Evolutionary conservation across 1,140 invertebrate genomes (phyloP).

Genomic region (Drosophila parabipectinata): DNA sequence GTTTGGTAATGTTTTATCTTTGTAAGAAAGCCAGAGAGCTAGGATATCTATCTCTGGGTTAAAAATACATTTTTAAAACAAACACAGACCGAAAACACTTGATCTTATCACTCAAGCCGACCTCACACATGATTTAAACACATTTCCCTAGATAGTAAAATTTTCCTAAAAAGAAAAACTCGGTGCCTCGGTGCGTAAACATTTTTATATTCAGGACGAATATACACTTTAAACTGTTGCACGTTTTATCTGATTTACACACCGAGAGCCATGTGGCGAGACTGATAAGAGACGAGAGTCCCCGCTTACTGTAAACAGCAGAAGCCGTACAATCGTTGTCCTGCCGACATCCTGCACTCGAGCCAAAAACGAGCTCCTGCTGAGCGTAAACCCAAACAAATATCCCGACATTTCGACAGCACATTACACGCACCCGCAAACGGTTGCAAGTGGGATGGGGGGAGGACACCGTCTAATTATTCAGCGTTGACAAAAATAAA

Average conservation of each 20-base stretch:
- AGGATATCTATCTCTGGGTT: not conserved
- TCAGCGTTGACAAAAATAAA: conserved; percentile 69
- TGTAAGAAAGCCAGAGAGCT: no score
- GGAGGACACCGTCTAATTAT: conserved; percentile 54
- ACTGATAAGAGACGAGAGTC: not conserved
- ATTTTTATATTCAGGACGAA: not conserved
- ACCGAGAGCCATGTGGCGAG: not conserved
- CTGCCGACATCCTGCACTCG: conserved; percentile 23
- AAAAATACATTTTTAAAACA: not conserved
- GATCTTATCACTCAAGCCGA: not conserved
- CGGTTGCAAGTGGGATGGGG: not conserved
- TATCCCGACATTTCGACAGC: conserved; percentile 55
- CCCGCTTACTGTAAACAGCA: conserved; percentile 35
- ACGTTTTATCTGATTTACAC: conserved; percentile 7
- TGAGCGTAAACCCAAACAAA: conserved; percentile 52
- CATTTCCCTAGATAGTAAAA: not conserved
- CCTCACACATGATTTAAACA: not conserved
- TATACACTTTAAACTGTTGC: not conserved
- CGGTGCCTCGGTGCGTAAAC: not conserved
- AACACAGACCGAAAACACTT: not conserved
- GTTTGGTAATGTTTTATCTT: no score
- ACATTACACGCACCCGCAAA: conserved; percentile 50
- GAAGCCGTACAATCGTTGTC: conserved; percentile 29
- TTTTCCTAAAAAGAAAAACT: not conserved
- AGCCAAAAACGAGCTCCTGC: conserved; percentile 24